Evolutionary conservation across 2,797 vertebrate genomes (phyloP).

Genomic region (Anomalospiza imberbis): DNA sequence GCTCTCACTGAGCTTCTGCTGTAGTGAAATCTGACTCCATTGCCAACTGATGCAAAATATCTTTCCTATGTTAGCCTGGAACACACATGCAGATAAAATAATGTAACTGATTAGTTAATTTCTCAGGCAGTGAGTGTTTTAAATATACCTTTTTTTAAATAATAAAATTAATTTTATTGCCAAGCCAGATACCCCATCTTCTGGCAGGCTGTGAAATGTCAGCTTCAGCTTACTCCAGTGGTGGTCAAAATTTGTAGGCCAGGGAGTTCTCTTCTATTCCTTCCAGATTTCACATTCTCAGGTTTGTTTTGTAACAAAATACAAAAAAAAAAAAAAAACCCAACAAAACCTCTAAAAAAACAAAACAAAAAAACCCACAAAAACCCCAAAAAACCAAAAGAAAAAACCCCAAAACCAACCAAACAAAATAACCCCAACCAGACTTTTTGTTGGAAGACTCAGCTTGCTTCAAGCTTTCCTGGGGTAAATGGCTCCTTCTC

Average conservation of each 20-base stretch:
- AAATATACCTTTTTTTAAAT: background rate
- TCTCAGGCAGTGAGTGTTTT: background rate
- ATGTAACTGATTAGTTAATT: background rate
- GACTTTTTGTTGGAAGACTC: background rate
- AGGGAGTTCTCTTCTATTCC: background rate
- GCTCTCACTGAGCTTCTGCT: background rate
- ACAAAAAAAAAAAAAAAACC: no score
- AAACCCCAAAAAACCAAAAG: no score
- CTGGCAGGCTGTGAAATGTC: slow-evolving; percentile 1
- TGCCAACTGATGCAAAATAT: background rate
- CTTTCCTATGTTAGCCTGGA: background rate
- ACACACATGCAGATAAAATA: background rate
- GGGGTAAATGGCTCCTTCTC: background rate
- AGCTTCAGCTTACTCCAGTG: background rate
- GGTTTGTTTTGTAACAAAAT: background rate
- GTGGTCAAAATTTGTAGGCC: background rate
- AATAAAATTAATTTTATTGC: background rate
- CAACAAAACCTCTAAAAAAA: no score
- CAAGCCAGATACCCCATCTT: background rate
- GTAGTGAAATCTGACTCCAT: background rate
- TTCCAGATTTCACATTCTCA: background rate
- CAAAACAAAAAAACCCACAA: no score
- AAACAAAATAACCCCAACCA: background rate
- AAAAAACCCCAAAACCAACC: background rate
- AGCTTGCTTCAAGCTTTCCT: background rate